Percentiles rank a stretch among this genome's conserved stretches.
Evolutionary conservation across 2,113 vertebrate species (phyloP).

Genomic region (Alethe castanea): DNA sequence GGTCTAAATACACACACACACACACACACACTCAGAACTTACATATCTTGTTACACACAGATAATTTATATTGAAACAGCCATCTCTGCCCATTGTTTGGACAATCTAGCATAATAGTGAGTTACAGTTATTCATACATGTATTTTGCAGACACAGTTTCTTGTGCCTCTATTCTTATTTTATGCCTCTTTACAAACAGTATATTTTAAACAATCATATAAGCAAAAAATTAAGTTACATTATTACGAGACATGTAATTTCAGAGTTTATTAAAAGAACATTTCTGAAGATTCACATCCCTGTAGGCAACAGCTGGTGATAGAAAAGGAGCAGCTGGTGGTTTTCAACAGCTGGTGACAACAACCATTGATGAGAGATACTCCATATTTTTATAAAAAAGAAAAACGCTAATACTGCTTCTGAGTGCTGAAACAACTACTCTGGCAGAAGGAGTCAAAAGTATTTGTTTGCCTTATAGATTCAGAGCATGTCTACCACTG

Average conservation of each 20-base stretch:
- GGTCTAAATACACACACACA: background rate
- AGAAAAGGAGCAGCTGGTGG: background rate
- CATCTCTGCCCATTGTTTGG: background rate
- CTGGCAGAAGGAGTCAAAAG: background rate
- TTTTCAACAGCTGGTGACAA: background rate
- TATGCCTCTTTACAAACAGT: background rate
- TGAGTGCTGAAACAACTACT: background rate
- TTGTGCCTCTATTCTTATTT: background rate
- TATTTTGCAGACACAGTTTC: background rate
- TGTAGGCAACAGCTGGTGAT: background rate
- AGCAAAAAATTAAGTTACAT: background rate
- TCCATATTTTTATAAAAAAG: background rate
- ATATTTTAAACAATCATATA: background rate
- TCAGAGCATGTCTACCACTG: background rate
- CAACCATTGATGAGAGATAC: background rate
- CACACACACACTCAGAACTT: rapidly evolving
- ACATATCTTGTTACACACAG: background rate
- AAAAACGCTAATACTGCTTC: background rate
- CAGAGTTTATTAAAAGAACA: background rate
- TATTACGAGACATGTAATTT: background rate
- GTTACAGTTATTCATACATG: background rate
- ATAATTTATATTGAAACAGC: background rate
- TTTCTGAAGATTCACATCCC: background rate
- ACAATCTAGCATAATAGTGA: background rate
- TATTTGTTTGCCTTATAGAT: background rate